These are phyloP conservation scores for Psammodynastes pulverulentus DNA, from an alignment of 2,113 vertebrate genomes.

Conservation along the genomic window DNA sequence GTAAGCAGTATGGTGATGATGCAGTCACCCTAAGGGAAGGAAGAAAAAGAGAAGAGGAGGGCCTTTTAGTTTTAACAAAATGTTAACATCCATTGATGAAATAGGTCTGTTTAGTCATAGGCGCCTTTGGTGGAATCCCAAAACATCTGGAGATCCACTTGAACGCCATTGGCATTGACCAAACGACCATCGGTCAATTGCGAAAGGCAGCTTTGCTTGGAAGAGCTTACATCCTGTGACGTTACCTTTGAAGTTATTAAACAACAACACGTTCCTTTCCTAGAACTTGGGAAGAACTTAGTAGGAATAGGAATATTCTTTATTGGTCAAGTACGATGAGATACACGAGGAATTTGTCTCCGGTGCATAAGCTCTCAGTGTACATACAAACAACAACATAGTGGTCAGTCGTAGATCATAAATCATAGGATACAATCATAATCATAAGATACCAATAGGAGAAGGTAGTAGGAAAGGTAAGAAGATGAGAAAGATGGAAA, in stretches of 20 bases:
- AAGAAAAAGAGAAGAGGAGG: background rate
- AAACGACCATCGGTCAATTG: background rate
- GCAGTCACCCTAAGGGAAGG: conserved; percentile 81
- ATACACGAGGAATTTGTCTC: too few relatives aligned
- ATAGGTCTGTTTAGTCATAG: background rate
- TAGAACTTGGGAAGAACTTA: too few relatives aligned
- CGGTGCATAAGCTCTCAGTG: too few relatives aligned
- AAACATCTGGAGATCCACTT: background rate
- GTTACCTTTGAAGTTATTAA: background rate
- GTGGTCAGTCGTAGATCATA: too few relatives aligned
- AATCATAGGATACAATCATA: too few relatives aligned
- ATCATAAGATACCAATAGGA: too few relatives aligned
- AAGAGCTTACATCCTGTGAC: background rate
- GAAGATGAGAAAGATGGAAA: too few relatives aligned
- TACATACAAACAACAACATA: too few relatives aligned
- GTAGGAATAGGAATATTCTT: too few relatives aligned
- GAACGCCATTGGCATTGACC: background rate
- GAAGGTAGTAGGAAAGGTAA: too few relatives aligned
- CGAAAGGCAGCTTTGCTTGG: background rate
- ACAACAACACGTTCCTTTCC: too few relatives aligned
- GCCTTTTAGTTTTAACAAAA: background rate
- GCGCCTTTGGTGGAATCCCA: background rate
- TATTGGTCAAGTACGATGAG: too few relatives aligned
- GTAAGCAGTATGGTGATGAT: conserved; percentile 86
- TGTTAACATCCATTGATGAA: background rate